Conservation (phyloP, 2,797 vertebrate genomes). For the Oreortyx pictus region DNA sequence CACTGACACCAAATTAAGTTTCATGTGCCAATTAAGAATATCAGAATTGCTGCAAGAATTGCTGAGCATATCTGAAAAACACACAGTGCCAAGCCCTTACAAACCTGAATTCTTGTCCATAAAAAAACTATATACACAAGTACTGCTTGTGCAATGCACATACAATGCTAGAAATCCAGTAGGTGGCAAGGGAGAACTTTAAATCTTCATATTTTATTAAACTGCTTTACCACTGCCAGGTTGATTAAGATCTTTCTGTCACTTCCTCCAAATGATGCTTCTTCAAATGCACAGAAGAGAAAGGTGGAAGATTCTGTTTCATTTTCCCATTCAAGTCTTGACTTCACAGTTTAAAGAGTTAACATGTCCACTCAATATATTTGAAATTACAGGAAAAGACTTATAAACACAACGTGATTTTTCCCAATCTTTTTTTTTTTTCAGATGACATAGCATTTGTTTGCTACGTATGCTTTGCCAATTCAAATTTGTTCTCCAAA, state of each 20-base stretch:
- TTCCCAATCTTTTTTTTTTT: background rate
- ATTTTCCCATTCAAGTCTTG: background rate
- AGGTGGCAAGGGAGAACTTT: background rate
- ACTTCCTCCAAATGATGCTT: background rate
- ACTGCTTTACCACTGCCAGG: background rate
- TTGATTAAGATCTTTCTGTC: background rate
- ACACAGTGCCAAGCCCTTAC: background rate
- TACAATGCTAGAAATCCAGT: background rate
- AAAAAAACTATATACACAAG: background rate
- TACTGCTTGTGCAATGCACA: background rate
- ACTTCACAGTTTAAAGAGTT: background rate
- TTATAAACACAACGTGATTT: background rate
- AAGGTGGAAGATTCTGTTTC: background rate
- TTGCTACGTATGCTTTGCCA: background rate
- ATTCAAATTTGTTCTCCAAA: background rate
- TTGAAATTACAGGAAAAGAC: background rate
- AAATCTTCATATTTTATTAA: background rate
- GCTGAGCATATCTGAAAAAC: background rate
- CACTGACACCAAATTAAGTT: background rate
- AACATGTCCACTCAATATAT: background rate
- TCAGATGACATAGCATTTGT: background rate
- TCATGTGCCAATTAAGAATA: background rate
- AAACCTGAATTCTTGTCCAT: background rate
- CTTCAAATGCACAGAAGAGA: background rate
- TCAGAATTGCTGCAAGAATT: background rate